Base-by-base conservation (phyloP, 2,797 vertebrate species). In the Siniperca scherzeri region DNA sequence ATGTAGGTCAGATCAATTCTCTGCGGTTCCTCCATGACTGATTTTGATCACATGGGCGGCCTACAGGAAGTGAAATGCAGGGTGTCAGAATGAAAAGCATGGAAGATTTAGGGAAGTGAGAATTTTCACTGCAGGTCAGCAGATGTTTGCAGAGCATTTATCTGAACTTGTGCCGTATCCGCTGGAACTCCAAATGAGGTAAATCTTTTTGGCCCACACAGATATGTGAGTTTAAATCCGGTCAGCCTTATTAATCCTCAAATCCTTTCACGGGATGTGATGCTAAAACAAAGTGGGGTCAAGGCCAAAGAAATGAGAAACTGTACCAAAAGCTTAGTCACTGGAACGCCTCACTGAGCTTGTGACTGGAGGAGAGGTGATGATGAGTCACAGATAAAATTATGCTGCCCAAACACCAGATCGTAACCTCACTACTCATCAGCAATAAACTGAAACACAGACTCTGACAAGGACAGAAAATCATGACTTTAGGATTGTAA, bases 1-100 rank as follows among this genome's bases (percentile, higher is more conserved):
- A 98, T 93, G 74, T 98, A 98, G 27, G 96, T 97, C 85, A 98
- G 95, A 84, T 98, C 97, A 36, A 97, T 94, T 83, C 94, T 93
- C 9, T 85, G 94, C 38, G 85, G 88, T 70, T 96, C 95, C 89
- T 96, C 97, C 97, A 98, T 98, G 85, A 44, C 74, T 75, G 61
- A 17, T 59, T n/a, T 70, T 27, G 6, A 72, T 87, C 81, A 88
- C 80, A 79, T 85, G 79, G 65, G 42, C 42, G 10, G 57, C 85
- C 87, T 61, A 5, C 17, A 55, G 64, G 53, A 70, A 78, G 69
- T 55, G 74, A 77, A 50, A 74, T 0, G 2, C 52, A 52, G 67
- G 1, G 2, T 6, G 74, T 69, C 7, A 79, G 36, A 78, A 13
- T 52, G 42, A 83, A 60, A 70, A 40, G 52, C 12, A 1, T 38